Evolutionary conservation across 2,888 invertebrate genomes (phyloP).

Genomic region (Callinectes sapidus): DNA sequence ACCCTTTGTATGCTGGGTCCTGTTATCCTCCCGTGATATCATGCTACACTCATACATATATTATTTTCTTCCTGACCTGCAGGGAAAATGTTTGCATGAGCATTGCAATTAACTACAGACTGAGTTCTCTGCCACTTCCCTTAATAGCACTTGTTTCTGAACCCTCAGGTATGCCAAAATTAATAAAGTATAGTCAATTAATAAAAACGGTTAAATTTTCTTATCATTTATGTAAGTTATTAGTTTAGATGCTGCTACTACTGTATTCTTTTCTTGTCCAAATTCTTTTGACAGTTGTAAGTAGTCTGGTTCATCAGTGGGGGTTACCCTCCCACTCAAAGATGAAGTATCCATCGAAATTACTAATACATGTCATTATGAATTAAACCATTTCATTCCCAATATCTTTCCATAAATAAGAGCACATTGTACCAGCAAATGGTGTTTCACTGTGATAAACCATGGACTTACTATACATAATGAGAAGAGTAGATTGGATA

Average conservation of each 20-base stretch:
- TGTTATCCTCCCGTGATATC: not conserved
- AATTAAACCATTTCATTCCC: too few species aligned
- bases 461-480: too few species aligned
- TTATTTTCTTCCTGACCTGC: not conserved
- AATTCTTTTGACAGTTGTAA: too few species aligned
- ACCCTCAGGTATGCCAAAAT: slow-evolving; percentile 8
- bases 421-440: too few species aligned
- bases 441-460: too few species aligned
- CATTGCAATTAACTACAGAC: not conserved
- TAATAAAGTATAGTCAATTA: slow-evolving; percentile 22
- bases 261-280: too few species aligned
- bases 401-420: too few species aligned
- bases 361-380: too few species aligned
- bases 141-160: not conserved
- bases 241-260: not conserved
- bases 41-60: not conserved
- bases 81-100: not conserved
- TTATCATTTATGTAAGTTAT: not conserved
- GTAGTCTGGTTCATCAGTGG: too few species aligned
- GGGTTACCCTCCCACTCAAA: too few species aligned
- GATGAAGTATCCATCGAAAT: too few species aligned
- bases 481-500: too few species aligned
- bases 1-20: not conserved
- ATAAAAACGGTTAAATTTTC: not conserved
- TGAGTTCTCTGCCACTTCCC: not conserved